phyloP scores from a whole-genome alignment of 1,140 invertebrate species.

The Apis cerana region DNA sequence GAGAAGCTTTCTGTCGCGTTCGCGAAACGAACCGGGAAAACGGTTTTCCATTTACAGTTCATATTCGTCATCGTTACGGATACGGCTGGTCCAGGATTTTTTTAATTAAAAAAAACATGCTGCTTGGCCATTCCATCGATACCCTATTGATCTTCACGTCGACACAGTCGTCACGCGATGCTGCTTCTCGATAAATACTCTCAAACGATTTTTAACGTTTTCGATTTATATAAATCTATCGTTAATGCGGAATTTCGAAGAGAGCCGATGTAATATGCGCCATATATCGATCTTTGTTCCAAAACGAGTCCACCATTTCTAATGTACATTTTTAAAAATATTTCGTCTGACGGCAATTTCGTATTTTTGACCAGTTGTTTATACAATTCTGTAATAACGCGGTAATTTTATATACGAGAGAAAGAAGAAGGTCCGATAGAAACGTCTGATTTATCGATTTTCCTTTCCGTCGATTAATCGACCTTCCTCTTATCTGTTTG shows the following conservation, averaged over 20 bases:
- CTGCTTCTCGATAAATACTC: not conserved
- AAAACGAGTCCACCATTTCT: too few relatives aligned
- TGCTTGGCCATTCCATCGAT: not conserved
- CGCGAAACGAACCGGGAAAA: not conserved
- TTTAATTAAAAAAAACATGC: conserved; percentile 1
- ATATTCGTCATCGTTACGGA: conserved; percentile 1
- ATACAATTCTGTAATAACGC: too few relatives aligned
- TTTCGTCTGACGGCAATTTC: too few relatives aligned
- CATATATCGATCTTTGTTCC: too few relatives aligned
- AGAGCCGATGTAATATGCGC: too few relatives aligned
- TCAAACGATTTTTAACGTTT: not conserved
- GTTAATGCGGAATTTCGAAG: too few relatives aligned
- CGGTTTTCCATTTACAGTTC: not conserved
- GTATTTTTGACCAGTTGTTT: too few relatives aligned
- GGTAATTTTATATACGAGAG: too few relatives aligned
- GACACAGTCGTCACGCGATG: not conserved
- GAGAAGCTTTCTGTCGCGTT: not conserved
- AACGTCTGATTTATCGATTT: conserved; percentile 36
- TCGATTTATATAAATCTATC: too few relatives aligned
- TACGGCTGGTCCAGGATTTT: not conserved
- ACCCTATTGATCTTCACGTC: not conserved
- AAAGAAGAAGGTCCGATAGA: not conserved
- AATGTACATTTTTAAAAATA: too few relatives aligned
- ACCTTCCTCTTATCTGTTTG: not conserved
- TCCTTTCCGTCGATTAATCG: conserved; percentile 32